Conservation (phyloP, 2,888 invertebrate genomes). For the Leucophenga montana region DNA sequence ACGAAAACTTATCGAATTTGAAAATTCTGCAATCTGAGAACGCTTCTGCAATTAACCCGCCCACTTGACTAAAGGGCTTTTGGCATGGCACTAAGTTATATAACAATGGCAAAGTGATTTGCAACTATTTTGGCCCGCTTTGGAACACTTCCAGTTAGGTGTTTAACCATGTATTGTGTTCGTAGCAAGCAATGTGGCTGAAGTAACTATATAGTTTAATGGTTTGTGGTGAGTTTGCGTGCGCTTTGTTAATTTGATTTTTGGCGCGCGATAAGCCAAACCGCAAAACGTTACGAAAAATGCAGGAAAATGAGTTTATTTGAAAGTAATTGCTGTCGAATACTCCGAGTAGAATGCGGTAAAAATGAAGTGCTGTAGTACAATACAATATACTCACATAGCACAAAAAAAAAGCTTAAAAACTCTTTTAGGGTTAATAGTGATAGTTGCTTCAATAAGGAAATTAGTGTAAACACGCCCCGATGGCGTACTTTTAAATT, state of each 20-base stretch:
- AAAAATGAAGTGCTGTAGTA: too few species aligned
- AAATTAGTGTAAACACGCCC: too few species aligned
- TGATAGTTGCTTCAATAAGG: too few species aligned
- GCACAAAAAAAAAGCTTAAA: too few species aligned
- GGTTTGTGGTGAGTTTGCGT: conserved; percentile 49
- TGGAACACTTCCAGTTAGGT: too few species aligned
- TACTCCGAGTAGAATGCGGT: too few species aligned
- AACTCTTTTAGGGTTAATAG: too few species aligned
- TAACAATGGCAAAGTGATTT: conserved; percentile 16
- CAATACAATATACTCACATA: too few species aligned
- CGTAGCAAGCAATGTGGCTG: too few species aligned
- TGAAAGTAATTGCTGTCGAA: neutral
- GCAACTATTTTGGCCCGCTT: conserved; percentile 5
- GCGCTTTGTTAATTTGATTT: conserved; percentile 62
- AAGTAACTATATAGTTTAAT: neutral
- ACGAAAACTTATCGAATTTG: neutral
- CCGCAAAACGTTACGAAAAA: neutral
- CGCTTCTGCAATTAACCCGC: conserved; percentile 18
- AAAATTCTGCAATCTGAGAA: neutral
- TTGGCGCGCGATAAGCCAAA: conserved; percentile 48
- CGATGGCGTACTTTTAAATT: too few species aligned
- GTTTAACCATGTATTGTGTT: too few species aligned
- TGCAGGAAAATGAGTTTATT: conserved; percentile 8
- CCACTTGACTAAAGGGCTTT: neutral
- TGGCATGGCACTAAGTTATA: neutral